Percentiles rank a stretch among this genome's conserved stretches.
Evolutionary conservation across 1,140 invertebrate genomes (phyloP).

Genomic region (Coenobita brevimanus): DNA sequence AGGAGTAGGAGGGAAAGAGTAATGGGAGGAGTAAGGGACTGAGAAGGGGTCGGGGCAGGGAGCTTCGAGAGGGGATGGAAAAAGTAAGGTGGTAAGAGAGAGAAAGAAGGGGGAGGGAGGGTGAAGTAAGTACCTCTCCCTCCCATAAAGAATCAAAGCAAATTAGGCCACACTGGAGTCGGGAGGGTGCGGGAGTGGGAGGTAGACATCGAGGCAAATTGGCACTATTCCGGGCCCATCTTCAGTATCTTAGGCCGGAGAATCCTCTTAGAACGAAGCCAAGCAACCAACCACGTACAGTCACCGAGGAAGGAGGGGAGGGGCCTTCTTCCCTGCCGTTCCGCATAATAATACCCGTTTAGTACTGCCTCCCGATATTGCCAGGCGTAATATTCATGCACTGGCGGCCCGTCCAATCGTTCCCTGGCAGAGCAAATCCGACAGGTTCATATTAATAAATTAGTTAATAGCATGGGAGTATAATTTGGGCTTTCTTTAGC

Average conservation of each 20-base stretch:
- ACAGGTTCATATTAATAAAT: constrained; percentile 57
- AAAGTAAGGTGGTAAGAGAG: too few relatives aligned
- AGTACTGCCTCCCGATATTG: constrained; percentile 30
- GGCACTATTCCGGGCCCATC: constrained; percentile 38
- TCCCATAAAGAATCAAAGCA: constrained; percentile 27
- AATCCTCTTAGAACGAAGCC: constrained; percentile 31
- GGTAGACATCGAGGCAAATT: constrained; percentile 25
- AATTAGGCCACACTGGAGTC: not conserved
- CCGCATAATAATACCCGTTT: constrained; percentile 45
- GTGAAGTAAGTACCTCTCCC: not conserved
- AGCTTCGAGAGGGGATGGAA: too few relatives aligned
- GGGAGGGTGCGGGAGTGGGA: too few relatives aligned
- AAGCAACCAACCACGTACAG: not conserved
- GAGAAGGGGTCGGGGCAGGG: too few relatives aligned
- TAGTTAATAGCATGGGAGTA: constrained; percentile 34
- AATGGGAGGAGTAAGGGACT: too few relatives aligned
- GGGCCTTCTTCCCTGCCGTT: too few relatives aligned
- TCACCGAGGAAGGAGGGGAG: too few relatives aligned
- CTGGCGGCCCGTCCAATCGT: not conserved
- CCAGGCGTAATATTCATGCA: constrained; percentile 37
- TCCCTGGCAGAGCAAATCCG: not conserved
- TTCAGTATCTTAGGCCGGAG: constrained; percentile 4
- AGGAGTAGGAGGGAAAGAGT: not conserved
- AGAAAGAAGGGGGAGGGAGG: not conserved
- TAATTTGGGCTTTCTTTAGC: not conserved